Conservation (phyloP, 2,797 vertebrate genomes). For the Pseudopleuronectes americanus region DNA sequence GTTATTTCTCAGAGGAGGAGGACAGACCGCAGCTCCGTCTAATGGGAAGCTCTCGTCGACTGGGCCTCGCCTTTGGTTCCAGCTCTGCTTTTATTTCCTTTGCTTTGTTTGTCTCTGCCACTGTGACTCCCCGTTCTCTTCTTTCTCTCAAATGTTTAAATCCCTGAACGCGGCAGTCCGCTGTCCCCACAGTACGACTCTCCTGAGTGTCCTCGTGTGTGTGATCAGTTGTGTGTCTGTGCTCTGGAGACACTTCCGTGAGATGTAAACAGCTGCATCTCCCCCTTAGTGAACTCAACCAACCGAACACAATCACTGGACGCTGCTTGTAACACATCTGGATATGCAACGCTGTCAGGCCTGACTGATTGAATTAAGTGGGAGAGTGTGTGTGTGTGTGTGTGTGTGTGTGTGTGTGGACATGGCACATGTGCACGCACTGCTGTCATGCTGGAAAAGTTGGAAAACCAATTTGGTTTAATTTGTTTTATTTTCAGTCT, state of each 20-base stretch:
- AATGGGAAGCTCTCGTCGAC: slow-evolving; percentile 28
- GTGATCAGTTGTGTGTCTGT: slow-evolving; percentile 56
- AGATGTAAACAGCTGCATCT: slow-evolving; percentile 57
- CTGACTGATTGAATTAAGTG: slow-evolving; percentile 23
- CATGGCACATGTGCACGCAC: too few species aligned
- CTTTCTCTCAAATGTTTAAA: slow-evolving; percentile 10
- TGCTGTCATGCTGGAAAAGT: neutral
- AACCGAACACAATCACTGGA: slow-evolving; percentile 22
- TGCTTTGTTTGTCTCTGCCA: too few species aligned
- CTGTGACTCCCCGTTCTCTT: neutral
- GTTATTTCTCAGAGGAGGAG: slow-evolving; percentile 54
- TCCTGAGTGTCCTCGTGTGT: slow-evolving; percentile 45
- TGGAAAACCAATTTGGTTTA: slow-evolving; percentile 8
- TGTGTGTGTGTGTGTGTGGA: neutral
- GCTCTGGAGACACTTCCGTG: slow-evolving; percentile 42
- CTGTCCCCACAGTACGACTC: slow-evolving; percentile 50
- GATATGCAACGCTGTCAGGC: slow-evolving; percentile 31
- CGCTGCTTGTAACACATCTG: slow-evolving; percentile 36
- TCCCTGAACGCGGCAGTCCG: slow-evolving; percentile 25
- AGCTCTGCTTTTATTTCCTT: slow-evolving; percentile 25
- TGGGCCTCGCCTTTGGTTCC: slow-evolving; percentile 39
- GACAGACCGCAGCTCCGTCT: slow-evolving; percentile 30
- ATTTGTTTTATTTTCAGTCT: too few species aligned
- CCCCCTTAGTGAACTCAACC: slow-evolving; percentile 8
- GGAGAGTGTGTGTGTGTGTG: slow-evolving; percentile 3